Percentiles rank a stretch among this genome's conserved stretches.
Evolutionary conservation across 2,888 invertebrate genomes (phyloP).

Genomic region (Mamestra brassicae): DNA sequence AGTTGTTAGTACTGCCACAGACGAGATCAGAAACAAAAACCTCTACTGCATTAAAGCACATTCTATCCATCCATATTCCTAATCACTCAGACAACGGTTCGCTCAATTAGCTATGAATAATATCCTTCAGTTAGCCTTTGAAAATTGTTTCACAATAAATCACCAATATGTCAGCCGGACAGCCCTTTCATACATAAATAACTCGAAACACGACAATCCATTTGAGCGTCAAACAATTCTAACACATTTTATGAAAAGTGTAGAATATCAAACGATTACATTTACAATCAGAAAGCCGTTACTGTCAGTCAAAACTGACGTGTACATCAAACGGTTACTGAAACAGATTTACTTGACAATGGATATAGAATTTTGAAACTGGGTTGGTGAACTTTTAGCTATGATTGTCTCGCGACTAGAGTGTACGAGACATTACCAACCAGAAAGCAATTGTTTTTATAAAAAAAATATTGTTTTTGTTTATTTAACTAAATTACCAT

Average conservation of each 20-base stretch:
- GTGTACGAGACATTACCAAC: background rate
- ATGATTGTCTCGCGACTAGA: background rate
- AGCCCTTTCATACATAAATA: slow-evolving; percentile 42
- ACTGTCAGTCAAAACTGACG: slow-evolving; percentile 53
- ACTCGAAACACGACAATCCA: slow-evolving; percentile 18
- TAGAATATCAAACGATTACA: slow-evolving; percentile 52
- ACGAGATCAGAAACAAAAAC: too few species aligned
- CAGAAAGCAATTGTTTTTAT: too few species aligned
- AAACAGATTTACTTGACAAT: slow-evolving; percentile 9
- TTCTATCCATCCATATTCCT: background rate
- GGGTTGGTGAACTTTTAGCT: slow-evolving; percentile 8
- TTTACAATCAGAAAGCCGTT: slow-evolving; percentile 12
- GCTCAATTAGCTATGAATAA: slow-evolving; percentile 26
- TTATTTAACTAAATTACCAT: too few species aligned
- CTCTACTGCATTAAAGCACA: background rate
- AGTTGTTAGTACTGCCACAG: too few species aligned
- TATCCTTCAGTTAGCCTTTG: slow-evolving; percentile 16
- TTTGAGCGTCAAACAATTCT: slow-evolving; percentile 24
- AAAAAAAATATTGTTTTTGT: too few species aligned
- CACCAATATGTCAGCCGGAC: slow-evolving; percentile 31
- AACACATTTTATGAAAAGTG: slow-evolving; percentile 42
- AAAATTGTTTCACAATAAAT: slow-evolving; percentile 45
- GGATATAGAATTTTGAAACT: background rate
- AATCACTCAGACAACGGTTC: background rate
- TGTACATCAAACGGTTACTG: slow-evolving; percentile 35